A percentile compares a stretch with the other conserved stretches of the same genome.
phyloP scores from a whole-genome alignment of 2,797 vertebrate genomes.

The Cossypha heuglini region DNA sequence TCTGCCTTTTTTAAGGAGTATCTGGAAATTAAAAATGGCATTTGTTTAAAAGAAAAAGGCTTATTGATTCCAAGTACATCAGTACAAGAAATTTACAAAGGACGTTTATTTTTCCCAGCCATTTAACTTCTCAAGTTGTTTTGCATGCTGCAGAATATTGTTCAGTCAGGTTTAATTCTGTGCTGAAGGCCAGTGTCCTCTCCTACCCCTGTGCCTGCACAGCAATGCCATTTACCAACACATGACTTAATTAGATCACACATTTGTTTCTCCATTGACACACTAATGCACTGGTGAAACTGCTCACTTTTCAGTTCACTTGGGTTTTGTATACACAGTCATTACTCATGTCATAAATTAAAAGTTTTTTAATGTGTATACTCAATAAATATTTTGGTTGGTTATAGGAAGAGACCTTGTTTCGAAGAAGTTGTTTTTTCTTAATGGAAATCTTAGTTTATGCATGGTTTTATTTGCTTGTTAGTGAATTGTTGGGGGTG shows the following conservation, averaged over 20 bases:
- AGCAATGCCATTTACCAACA: neutral
- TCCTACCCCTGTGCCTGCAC: neutral
- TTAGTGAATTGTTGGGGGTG: accelerated
- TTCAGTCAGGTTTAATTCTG: neutral
- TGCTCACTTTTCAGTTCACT: neutral
- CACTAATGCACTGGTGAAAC: neutral
- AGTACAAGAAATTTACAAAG: neutral
- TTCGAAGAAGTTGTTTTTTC: neutral
- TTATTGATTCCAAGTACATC: neutral
- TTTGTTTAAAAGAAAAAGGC: neutral
- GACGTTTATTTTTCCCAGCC: neutral
- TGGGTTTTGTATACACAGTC: neutral
- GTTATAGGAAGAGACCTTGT: neutral
- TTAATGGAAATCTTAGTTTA: neutral
- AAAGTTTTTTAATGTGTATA: neutral
- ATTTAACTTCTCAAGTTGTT: neutral
- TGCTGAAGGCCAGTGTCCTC: neutral
- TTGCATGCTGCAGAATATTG: neutral
- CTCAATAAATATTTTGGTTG: neutral
- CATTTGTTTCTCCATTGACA: neutral
- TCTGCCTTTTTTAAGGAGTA: neutral
- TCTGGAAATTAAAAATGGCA: neutral
- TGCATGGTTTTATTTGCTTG: neutral
- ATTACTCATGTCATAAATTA: neutral
- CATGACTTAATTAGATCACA: neutral